These are phyloP conservation scores for Lates calcarifer DNA, from an alignment of 2,113 vertebrate genomes.

Conservation along the genomic window DNA sequence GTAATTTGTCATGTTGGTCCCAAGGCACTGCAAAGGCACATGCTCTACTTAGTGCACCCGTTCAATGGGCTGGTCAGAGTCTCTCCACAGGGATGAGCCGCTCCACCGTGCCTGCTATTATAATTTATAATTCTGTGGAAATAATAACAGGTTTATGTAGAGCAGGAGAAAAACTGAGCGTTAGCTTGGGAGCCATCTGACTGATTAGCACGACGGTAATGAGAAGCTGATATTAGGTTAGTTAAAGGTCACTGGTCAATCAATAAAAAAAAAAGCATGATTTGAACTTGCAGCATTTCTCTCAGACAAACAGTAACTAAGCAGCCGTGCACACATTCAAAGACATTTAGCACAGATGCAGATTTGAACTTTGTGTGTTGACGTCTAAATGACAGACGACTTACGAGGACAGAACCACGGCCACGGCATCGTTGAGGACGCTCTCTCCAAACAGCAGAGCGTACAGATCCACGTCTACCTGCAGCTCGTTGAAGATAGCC, in stretches of 20 bases:
- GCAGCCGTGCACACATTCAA: neutral
- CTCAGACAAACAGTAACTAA: neutral
- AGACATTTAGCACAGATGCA: neutral
- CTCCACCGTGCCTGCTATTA: constrained; percentile 67
- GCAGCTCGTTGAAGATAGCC: constrained; percentile 98
- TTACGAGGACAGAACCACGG: constrained; percentile 98
- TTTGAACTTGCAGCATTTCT: neutral
- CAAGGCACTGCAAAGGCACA: constrained; percentile 66
- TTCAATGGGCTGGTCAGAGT: constrained; percentile 57
- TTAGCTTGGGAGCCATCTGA: constrained; percentile 45
- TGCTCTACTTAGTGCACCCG: constrained; percentile 70
- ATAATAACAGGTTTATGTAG: constrained; percentile 39
- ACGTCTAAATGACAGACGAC: constrained; percentile 67
- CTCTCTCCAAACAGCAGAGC: constrained; percentile 98
- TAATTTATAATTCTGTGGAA: constrained; percentile 76
- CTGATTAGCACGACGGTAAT: constrained; percentile 9
- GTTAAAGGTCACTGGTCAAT: constrained; percentile 16
- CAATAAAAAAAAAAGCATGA: constrained; percentile 1
- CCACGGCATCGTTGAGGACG: constrained; percentile 98
- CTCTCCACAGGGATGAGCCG: constrained; percentile 53
- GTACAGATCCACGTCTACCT: constrained; percentile 97
- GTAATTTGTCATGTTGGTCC: constrained; percentile 73
- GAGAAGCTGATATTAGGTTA: constrained; percentile 34
- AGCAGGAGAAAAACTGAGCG: constrained; percentile 33
- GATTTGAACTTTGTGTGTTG: neutral